Base-by-base conservation (phyloP, 2,113 vertebrate genomes). In the Eudyptes chrysolophus region DNA sequence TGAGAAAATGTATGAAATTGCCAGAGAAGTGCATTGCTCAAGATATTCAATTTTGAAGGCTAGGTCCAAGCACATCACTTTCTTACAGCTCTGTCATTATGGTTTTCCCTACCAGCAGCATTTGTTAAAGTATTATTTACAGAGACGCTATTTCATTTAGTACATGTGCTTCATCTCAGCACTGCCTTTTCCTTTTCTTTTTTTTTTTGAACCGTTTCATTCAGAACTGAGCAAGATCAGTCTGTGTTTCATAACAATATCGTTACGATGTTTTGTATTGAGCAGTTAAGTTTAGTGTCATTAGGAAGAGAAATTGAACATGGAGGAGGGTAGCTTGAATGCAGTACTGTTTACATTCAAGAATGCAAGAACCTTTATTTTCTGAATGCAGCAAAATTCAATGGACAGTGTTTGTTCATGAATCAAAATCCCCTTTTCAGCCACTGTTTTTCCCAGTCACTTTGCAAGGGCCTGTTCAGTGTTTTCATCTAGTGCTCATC, bases 1-100 rank as follows among this genome's bases (percentile, higher is more conserved):
- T 96, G 98, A 96, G 92, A 97, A 98, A 97, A 98, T 98, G 94
- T 96, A 98, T 98, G 95, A 94, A 97, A 98, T 95, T 96, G 93
- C 52, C 92, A 52, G 97, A 96, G 95, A 96, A 78, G 90, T 87
- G 78, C 71, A 97, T 98, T 97, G 96, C 97, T 98, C 96, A 97
- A 98, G 92, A 81, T 74, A 92, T 26, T 90, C 27, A 84, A 25
- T 97, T 97, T 88, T 1, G 6, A 89, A 93, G 49, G 57, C 71
- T 61, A 65, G 19, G 42, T 42, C 46, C 62, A 71, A 92, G 27
- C 51, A 79, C 69, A 92, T 87, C 85, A 80, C 51, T 95, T 75
- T 95, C 58, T 72, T 85, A 74, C 36, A 87, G 40, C 66, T 90
- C 84, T 96, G 93, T 93, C 75, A 93, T 85, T 92, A 92, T 65